Conservation (phyloP, 2,797 vertebrate species). For the Orientallactaga sibirica region DNA sequence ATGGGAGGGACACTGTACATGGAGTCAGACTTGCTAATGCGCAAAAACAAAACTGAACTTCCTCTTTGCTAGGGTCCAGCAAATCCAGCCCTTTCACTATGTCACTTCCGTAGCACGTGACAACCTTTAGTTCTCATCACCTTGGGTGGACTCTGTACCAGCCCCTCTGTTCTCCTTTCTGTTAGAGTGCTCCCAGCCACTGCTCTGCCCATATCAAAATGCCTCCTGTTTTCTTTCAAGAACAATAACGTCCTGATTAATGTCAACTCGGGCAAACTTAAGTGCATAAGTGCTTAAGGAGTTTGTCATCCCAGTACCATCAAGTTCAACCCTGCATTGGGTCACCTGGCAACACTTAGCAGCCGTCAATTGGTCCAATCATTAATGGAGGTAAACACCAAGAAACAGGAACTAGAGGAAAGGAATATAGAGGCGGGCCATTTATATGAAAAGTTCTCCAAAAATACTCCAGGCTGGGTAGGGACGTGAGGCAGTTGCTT, state of each 20-base stretch:
- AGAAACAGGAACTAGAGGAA: neutral
- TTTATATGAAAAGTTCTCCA: neutral
- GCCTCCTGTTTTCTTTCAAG: neutral
- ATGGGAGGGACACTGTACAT: neutral
- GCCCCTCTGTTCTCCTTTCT: neutral
- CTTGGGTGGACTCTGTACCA: neutral
- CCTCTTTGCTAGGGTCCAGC: neutral
- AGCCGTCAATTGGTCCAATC: neutral
- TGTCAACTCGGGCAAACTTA: neutral
- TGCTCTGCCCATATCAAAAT: neutral
- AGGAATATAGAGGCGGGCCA: neutral
- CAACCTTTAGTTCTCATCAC: neutral
- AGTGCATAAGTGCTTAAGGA: neutral
- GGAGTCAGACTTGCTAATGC: neutral
- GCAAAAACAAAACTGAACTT: neutral
- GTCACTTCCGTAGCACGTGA: neutral
- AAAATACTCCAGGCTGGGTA: neutral
- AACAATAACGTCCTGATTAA: neutral
- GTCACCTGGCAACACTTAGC: neutral
- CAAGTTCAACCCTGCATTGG: neutral
- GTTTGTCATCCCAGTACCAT: neutral
- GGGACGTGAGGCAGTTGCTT: too few relatives aligned
- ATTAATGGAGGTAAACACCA: slow-evolving; percentile 15
- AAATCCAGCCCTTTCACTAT: neutral
- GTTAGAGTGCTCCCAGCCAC: neutral